Conservation (phyloP, 2,113 vertebrate species). For the Periophthalmus modestus region DNA sequence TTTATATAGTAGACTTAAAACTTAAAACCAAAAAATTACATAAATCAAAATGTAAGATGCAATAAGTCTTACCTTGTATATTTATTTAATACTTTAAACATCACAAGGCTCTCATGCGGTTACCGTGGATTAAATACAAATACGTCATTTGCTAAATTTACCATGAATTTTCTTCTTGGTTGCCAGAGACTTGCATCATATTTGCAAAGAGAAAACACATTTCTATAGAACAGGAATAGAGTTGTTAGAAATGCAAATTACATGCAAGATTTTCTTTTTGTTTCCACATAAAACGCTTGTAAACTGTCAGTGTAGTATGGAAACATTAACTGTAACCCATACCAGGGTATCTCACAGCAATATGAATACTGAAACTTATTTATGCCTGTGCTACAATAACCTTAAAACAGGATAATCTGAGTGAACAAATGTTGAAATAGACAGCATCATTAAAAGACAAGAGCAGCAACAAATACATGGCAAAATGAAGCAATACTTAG, state of each 20-base stretch:
- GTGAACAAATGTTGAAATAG: too few relatives aligned
- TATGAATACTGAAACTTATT: too few relatives aligned
- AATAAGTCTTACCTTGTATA: too few relatives aligned
- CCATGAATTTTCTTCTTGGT: not conserved
- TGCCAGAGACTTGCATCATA: not conserved
- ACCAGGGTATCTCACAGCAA: too few relatives aligned
- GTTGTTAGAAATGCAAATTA: not conserved
- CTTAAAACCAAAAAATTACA: too few relatives aligned
- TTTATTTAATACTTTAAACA: not conserved
- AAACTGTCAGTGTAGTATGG: not conserved
- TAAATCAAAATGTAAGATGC: too few relatives aligned
- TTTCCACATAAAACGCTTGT: not conserved
- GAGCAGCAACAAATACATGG: too few relatives aligned
- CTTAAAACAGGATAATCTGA: too few relatives aligned
- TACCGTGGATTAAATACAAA: not conserved
- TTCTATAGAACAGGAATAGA: not conserved
- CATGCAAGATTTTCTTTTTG: not conserved
- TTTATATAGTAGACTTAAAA: too few relatives aligned
- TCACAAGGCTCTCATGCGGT: not conserved
- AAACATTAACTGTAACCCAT: not conserved
- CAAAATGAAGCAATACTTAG: too few relatives aligned
- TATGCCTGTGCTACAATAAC: too few relatives aligned
- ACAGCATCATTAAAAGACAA: too few relatives aligned
- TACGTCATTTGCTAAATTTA: not conserved
- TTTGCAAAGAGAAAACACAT: not conserved